Evolutionary conservation across 2,888 invertebrate genomes (phyloP).

Genomic region (Tineola bisselliella): DNA sequence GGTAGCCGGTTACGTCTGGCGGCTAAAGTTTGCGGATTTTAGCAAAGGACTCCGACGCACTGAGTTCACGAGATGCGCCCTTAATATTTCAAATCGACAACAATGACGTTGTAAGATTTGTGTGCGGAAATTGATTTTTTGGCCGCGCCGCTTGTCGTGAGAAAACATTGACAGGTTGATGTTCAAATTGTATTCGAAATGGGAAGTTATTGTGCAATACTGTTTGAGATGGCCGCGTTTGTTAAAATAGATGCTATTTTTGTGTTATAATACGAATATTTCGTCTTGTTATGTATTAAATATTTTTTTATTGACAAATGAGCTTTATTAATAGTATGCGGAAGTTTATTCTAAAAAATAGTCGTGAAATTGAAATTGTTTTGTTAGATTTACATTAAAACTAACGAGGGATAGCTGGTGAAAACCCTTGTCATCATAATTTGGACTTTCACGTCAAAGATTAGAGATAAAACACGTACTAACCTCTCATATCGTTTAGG

Average conservation of each 20-base stretch:
- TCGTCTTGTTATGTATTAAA: not conserved
- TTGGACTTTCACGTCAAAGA: not conserved
- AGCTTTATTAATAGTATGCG: not conserved
- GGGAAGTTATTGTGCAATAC: slow-evolving; percentile 44
- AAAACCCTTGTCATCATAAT: not conserved
- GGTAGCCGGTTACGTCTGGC: slow-evolving; percentile 42
- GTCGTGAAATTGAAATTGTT: not conserved
- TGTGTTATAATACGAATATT: not conserved
- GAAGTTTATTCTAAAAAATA: not conserved
- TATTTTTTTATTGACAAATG: not conserved
- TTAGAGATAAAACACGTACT: not conserved
- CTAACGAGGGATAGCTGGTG: not conserved
- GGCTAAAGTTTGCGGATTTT: slow-evolving; percentile 25
- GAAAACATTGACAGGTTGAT: slow-evolving; percentile 60
- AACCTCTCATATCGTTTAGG: not conserved
- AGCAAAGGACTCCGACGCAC: not conserved
- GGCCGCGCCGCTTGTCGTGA: slow-evolving; percentile 38
- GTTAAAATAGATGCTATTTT: not conserved
- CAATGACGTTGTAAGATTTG: slow-evolving; percentile 62
- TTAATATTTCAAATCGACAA: slow-evolving; percentile 55
- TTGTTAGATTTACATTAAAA: not conserved
- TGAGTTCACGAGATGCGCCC: slow-evolving; percentile 23
- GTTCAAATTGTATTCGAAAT: slow-evolving; percentile 26
- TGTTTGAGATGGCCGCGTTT: slow-evolving; percentile 12
- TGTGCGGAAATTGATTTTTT: slow-evolving; percentile 68